Evolutionary conservation across 1,140 invertebrate species (phyloP).

Genomic region (Galendromus occidentalis): DNA sequence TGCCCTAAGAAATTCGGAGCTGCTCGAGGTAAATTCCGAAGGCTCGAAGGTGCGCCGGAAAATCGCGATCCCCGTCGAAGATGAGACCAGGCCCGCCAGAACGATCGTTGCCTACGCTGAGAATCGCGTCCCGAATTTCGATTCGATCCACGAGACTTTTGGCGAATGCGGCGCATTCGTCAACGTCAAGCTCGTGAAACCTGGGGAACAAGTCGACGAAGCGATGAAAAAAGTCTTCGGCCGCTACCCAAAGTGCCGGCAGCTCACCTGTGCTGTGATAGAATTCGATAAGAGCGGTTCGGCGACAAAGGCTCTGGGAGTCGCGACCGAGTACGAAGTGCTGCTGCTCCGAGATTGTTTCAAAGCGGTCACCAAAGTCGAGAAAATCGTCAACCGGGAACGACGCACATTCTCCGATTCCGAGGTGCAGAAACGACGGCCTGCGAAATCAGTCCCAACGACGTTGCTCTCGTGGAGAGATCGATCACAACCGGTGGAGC

Average conservation of each 20-base stretch:
- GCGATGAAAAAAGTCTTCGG: conserved; percentile 15
- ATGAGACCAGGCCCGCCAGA: conserved; percentile 68
- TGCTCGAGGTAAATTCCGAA: conserved; percentile 67
- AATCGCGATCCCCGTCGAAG: conserved; percentile 62
- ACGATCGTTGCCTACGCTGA: conserved; percentile 31
- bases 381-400: conserved; percentile 15
- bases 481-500: conserved; percentile 54
- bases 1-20: conserved; percentile 50
- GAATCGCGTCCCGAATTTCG: conserved; percentile 14
- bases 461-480: neutral
- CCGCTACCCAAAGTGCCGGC: conserved; percentile 36
- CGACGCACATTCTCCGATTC: conserved; percentile 15
- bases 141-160: conserved; percentile 17
- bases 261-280: conserved; percentile 15
- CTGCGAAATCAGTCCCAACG: neutral
- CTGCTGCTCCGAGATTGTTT: neutral
- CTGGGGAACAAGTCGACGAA: conserved; percentile 31
- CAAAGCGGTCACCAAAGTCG: neutral
- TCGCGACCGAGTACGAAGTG: conserved; percentile 25
- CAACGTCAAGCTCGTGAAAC: conserved; percentile 16
- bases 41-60: conserved; percentile 71
- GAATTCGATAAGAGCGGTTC: conserved; percentile 58
- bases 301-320: conserved; percentile 51
- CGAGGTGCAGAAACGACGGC: conserved; percentile 7
- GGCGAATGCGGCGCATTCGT: conserved; percentile 17